Evolutionary conservation across 2,113 vertebrate species (phyloP).

Genomic region (Copsychus sechellarum): DNA sequence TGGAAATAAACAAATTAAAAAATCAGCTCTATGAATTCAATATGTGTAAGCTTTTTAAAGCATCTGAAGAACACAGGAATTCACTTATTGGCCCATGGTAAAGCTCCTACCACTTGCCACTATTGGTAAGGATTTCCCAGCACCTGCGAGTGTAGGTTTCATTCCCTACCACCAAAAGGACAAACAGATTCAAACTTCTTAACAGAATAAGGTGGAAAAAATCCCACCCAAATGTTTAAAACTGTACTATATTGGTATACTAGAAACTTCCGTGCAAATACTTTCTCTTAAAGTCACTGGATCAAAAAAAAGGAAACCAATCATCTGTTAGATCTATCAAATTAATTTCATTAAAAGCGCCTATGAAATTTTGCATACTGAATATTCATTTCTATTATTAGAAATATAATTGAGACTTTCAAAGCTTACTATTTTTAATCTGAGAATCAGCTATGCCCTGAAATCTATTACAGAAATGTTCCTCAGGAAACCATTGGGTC

Average conservation of each 20-base stretch:
- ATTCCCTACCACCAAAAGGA: neutral
- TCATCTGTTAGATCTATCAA: neutral
- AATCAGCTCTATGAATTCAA: neutral
- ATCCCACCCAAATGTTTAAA: neutral
- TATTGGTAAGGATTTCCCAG: neutral
- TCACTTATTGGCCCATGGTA: neutral
- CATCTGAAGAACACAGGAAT: neutral
- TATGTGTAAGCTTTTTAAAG: neutral
- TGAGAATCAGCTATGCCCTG: neutral
- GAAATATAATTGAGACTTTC: neutral
- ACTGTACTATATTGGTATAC: neutral
- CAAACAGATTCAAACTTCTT: neutral
- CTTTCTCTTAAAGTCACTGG: neutral
- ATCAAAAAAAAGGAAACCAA: neutral
- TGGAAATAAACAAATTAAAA: neutral
- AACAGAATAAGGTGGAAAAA: neutral
- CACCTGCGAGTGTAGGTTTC: neutral
- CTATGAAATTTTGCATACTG: neutral
- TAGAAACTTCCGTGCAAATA: neutral
- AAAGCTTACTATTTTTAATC: neutral
- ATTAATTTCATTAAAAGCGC: neutral
- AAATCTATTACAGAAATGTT: neutral
- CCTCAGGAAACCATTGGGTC: neutral
- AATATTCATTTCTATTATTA: neutral
- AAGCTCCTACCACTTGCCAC: neutral